Evolutionary conservation across 1,140 invertebrate genomes (phyloP).

Genomic region (Venturia canescens): DNA sequence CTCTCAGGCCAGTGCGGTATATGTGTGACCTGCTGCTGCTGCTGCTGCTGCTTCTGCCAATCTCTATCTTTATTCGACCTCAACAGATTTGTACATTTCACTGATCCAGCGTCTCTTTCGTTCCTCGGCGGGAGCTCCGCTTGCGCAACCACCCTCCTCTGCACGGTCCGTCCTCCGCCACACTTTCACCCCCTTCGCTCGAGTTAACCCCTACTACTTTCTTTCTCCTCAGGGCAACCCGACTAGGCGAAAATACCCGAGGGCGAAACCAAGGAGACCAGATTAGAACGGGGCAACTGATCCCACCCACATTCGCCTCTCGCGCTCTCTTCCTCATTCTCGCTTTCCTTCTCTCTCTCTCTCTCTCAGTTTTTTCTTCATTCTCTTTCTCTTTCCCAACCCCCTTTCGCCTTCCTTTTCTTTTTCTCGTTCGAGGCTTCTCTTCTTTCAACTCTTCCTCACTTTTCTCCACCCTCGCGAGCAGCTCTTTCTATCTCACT

Average conservation of each 20-base stretch:
- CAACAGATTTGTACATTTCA: not conserved
- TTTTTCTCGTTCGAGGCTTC: not conserved
- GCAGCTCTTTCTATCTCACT: conserved; percentile 22
- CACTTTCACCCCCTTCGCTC: conserved; percentile 52
- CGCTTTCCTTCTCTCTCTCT: conserved; percentile 52
- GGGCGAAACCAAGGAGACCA: conserved; percentile 77
- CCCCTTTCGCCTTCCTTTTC: conserved; percentile 36
- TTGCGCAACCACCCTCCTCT: not conserved
- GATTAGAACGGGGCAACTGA: conserved; percentile 73
- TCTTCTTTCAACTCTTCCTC: conserved; percentile 6
- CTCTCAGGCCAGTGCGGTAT: not conserved
- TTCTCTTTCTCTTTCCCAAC: not conserved
- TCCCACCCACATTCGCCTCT: conserved; percentile 54
- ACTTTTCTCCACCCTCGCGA: conserved; percentile 31
- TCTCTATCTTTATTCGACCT: not conserved
- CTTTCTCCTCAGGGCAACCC: conserved; percentile 50
- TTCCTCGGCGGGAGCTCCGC: not conserved
- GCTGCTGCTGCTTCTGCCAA: not conserved
- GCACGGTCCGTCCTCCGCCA: conserved; percentile 24
- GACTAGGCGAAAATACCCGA: conserved; percentile 62
- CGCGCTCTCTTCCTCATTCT: conserved; percentile 34
- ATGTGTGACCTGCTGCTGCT: no score
- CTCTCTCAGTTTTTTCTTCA: not conserved
- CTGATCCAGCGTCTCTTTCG: conserved; percentile 14
- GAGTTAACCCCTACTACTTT: conserved; percentile 50